phyloP scores from a whole-genome alignment of 2,888 invertebrate genomes.

The Syrphus vitripennis region DNA sequence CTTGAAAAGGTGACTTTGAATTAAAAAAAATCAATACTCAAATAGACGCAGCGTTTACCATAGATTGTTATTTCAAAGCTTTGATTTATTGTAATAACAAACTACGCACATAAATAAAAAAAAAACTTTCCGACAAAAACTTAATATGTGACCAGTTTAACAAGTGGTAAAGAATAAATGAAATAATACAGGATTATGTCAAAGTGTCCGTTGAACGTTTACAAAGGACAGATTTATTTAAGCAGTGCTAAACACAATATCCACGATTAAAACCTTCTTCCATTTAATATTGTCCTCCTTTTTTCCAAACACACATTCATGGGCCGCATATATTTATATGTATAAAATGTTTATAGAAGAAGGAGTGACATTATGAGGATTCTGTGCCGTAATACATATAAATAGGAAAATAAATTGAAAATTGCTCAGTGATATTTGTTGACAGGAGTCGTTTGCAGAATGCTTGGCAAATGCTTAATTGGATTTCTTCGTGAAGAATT shows the following conservation, averaged over 20 bases:
- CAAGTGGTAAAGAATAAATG: not conserved
- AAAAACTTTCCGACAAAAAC: not conserved
- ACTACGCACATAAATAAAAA: not conserved
- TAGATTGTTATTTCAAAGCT: not conserved
- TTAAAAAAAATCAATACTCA: too few species aligned
- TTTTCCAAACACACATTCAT: constrained; percentile 19
- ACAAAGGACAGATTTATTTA: constrained; percentile 44
- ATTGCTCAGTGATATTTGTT: constrained; percentile 67
- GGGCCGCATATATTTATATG: constrained; percentile 2
- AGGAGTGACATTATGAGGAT: constrained; percentile 46
- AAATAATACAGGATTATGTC: constrained; percentile 46
- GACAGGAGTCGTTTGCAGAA: constrained; percentile 65
- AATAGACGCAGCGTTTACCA: not conserved
- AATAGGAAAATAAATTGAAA: constrained; percentile 66
- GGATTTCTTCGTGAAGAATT: constrained; percentile 68
- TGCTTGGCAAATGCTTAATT: constrained; percentile 62
- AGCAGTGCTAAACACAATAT: constrained; percentile 49
- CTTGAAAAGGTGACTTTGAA: too few species aligned
- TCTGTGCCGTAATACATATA: constrained; percentile 45
- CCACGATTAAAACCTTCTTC: constrained; percentile 30
- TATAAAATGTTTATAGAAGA: not conserved
- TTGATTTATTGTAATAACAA: not conserved
- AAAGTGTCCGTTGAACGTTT: constrained; percentile 29
- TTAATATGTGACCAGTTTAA: constrained; percentile 9
- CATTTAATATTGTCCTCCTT: constrained; percentile 33